Evolutionary conservation across 2,888 invertebrate genomes (phyloP).

Genomic region (Epinotia nisella): DNA sequence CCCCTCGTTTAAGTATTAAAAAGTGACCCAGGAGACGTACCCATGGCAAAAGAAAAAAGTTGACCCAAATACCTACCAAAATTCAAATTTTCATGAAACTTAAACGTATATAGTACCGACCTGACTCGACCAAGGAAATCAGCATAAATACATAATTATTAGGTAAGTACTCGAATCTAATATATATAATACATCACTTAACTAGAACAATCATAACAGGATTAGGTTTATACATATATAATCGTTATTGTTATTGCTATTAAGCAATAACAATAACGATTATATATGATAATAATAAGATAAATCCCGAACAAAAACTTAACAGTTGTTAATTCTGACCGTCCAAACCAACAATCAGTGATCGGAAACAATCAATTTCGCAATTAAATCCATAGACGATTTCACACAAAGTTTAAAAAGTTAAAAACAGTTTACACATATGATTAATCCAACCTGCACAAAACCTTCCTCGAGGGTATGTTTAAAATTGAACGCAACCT

Average conservation of each 20-base stretch:
- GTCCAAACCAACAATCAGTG: constrained; percentile 26
- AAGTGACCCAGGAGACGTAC: no score
- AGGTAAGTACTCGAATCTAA: not conserved
- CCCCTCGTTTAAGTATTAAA: no score
- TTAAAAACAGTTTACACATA: constrained; percentile 38
- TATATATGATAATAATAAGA: no score
- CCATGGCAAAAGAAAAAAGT: no score
- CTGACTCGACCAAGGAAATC: no score
- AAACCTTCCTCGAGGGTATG: constrained; percentile 48
- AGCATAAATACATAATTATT: no score
- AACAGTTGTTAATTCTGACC: constrained; percentile 24
- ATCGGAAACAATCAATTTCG: constrained; percentile 45
- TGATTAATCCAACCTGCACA: constrained; percentile 43
- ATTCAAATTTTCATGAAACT: no score
- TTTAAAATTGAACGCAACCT: constrained; percentile 49
- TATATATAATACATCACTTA: not conserved
- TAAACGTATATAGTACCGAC: no score
- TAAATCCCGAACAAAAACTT: constrained; percentile 17
- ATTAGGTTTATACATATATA: not conserved
- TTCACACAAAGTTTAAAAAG: constrained; percentile 28
- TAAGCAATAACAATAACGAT: no score
- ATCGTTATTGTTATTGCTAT: constrained; percentile 21
- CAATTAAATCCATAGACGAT: constrained; percentile 44
- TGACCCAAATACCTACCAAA: no score
- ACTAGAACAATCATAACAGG: constrained; percentile 6